These are phyloP conservation scores for Chromobotia macracanthus DNA, from an alignment of 2,797 vertebrate genomes.

Conservation along the genomic window DNA sequence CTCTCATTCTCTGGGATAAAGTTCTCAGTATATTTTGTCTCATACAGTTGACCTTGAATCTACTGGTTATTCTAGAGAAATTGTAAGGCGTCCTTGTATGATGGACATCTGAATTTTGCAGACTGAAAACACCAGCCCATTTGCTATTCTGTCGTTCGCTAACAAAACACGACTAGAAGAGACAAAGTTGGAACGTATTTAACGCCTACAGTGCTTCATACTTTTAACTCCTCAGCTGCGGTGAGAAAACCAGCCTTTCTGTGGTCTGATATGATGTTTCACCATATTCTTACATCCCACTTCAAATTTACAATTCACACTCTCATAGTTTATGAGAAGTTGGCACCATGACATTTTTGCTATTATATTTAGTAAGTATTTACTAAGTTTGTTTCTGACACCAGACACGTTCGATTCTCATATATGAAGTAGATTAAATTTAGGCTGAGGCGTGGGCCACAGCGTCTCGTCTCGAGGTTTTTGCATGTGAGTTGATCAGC, in stretches of 20 bases:
- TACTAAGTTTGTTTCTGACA: background rate
- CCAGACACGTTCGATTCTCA: constrained; percentile 15
- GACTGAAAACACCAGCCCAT: background rate
- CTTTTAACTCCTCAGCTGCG: constrained; percentile 36
- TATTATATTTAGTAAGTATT: background rate
- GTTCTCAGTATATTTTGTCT: background rate
- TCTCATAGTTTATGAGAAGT: constrained; percentile 25
- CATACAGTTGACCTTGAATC: background rate
- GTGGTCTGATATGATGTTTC: constrained; percentile 52
- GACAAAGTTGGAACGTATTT: constrained; percentile 43
- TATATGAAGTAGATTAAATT: constrained; percentile 27
- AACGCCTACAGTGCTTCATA: constrained; percentile 46
- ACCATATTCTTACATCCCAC: constrained; percentile 43
- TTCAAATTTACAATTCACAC: constrained; percentile 20
- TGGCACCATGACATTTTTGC: background rate
- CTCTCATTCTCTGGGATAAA: background rate
- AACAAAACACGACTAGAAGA: constrained; percentile 24
- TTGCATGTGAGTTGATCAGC: constrained; percentile 36
- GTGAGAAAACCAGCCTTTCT: constrained; percentile 43
- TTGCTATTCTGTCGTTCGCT: constrained; percentile 22
- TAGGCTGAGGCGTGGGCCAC: constrained; percentile 29
- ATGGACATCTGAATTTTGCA: background rate
- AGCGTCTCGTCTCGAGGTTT: constrained; percentile 24
- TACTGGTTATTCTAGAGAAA: background rate
- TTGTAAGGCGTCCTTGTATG: background rate